These are phyloP conservation scores for Pardosa pseudoannulata DNA, from an alignment of 2,888 invertebrate species.

Conservation along the genomic window DNA sequence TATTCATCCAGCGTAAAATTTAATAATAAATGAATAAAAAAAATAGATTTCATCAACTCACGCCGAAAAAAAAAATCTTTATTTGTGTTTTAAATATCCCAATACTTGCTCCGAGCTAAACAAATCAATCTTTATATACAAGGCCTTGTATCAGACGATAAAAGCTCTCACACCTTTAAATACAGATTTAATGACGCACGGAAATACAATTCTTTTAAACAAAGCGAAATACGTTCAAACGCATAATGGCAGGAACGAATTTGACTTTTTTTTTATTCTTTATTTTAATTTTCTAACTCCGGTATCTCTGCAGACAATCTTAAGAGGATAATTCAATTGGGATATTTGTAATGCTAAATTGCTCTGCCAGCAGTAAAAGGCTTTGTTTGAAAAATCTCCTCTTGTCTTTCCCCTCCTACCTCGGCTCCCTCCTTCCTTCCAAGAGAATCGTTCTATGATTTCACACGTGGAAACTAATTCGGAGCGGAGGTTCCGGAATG, in stretches of 20 bases:
- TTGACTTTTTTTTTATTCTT: not conserved
- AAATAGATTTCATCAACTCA: too few species aligned
- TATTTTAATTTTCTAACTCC: not conserved
- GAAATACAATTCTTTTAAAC: not conserved
- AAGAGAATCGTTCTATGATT: not conserved
- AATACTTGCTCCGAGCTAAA: too few species aligned
- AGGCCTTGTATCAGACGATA: too few species aligned
- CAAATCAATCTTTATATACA: too few species aligned
- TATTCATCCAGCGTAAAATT: too few species aligned
- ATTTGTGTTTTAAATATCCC: too few species aligned
- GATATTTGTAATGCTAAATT: slow-evolving; percentile 4
- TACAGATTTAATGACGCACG: not conserved
- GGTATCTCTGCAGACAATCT: not conserved
- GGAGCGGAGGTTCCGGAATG: not conserved
- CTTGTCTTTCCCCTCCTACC: not conserved
- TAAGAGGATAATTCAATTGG: slow-evolving; percentile 14
- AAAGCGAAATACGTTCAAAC: not conserved
- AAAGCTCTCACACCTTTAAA: too few species aligned
- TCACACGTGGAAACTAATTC: not conserved
- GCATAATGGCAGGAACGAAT: not conserved
- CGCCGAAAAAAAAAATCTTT: too few species aligned
- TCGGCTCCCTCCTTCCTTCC: not conserved
- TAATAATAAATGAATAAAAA: too few species aligned
- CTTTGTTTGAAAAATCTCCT: slow-evolving; percentile 11
- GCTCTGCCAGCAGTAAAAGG: not conserved